phyloP scores from a whole-genome alignment of 1,140 invertebrate genomes.

The Harlomillsia oculata region DNA sequence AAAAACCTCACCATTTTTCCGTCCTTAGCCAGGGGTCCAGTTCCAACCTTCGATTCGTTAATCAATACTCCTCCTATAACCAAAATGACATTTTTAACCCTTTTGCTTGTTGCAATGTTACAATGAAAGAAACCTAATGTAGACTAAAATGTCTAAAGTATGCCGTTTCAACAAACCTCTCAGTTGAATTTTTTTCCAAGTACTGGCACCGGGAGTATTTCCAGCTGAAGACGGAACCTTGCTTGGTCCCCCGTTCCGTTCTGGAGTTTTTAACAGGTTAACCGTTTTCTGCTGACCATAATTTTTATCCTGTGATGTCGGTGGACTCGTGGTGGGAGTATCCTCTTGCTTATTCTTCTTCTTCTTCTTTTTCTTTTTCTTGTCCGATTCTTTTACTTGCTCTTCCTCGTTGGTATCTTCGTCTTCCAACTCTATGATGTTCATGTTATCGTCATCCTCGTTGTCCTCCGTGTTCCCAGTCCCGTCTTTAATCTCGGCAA shows the following conservation, averaged over 20 bases:
- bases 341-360: conserved; percentile 41
- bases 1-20: conserved; percentile 61
- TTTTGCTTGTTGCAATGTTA: too few relatives aligned
- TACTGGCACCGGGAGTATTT: too few relatives aligned
- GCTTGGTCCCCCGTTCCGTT: conserved; percentile 51
- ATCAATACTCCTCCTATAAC: conserved; percentile 57
- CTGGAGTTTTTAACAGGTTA: too few relatives aligned
- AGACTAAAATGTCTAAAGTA: too few relatives aligned
- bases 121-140: too few relatives aligned
- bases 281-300: too few relatives aligned
- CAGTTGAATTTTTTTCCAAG: too few relatives aligned
- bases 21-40: conserved; percentile 60
- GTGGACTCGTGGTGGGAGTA: conserved; percentile 25
- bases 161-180: too few relatives aligned
- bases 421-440: conserved; percentile 11
- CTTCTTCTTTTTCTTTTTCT: conserved; percentile 32
- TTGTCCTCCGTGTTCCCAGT: conserved; percentile 27
- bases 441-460: conserved; percentile 27
- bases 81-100: not conserved
- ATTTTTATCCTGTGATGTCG: too few relatives aligned
- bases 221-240: conserved; percentile 28
- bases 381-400: conserved; percentile 43
- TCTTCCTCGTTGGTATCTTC: conserved; percentile 23
- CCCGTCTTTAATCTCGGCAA: conserved; percentile 30
- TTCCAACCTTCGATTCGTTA: conserved; percentile 66